phyloP scores from a whole-genome alignment of 2,797 vertebrate genomes.

The Clarias pachynema region DNA sequence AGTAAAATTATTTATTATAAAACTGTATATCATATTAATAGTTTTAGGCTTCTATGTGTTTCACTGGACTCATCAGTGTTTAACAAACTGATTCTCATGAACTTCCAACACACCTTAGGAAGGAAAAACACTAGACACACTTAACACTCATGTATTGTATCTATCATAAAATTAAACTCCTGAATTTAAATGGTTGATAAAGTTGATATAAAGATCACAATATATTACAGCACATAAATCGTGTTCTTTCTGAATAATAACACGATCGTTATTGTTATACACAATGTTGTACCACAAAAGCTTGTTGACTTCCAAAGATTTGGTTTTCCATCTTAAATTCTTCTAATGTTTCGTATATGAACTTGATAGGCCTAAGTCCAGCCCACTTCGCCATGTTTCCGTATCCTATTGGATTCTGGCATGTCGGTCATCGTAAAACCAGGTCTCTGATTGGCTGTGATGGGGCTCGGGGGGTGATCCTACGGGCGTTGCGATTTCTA shows the following conservation, averaged over 20 bases:
- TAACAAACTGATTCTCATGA: background rate
- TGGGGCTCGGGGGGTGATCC: background rate
- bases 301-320: background rate
- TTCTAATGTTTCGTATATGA: background rate
- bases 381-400: conserved; percentile 1
- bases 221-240: background rate
- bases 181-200: background rate
- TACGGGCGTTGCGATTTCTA: conserved; percentile 23
- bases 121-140: background rate
- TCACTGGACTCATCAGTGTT: background rate
- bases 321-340: background rate
- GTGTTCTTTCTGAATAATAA: background rate
- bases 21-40: background rate
- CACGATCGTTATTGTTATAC: background rate
- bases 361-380: background rate
- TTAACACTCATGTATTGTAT: background rate
- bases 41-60: background rate
- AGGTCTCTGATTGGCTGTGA: conserved; percentile 36
- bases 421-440: conserved; percentile 19
- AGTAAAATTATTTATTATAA: background rate
- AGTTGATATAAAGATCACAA: background rate
- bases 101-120: background rate
- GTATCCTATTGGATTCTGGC: conserved; percentile 14
- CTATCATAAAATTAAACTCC: background rate
- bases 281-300: background rate